phyloP scores from a whole-genome alignment of 2,797 vertebrate species.

The Coilia nasus region DNA sequence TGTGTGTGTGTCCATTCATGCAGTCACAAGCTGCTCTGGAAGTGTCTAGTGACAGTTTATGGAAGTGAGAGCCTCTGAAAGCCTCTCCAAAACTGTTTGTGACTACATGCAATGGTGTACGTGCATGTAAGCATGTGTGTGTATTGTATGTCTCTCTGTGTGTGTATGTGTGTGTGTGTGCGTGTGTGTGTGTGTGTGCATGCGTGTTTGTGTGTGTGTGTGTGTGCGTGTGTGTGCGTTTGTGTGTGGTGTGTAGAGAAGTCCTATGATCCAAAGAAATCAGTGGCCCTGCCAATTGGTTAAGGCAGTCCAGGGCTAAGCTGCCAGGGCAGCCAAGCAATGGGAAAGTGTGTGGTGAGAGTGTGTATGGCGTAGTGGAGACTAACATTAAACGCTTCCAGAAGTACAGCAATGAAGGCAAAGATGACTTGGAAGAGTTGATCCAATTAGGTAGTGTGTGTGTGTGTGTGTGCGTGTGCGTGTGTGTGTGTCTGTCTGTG shows the following conservation, averaged over 20 bases:
- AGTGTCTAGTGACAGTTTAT: neutral
- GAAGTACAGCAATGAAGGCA: neutral
- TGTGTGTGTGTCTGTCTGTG: neutral
- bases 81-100: neutral
- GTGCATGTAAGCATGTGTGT: neutral
- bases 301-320: neutral
- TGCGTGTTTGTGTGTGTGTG: neutral
- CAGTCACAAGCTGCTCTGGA: neutral
- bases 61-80: neutral
- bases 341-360: neutral
- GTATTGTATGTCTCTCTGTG: neutral
- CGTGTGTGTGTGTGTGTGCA: neutral
- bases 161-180: conserved; percentile 16
- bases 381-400: neutral
- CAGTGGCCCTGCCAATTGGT: neutral
- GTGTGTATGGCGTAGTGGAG: neutral
- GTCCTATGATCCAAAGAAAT: neutral
- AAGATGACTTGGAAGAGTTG: neutral
- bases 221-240: neutral
- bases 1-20: neutral
- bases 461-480: conserved; percentile 5
- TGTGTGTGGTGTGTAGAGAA: neutral
- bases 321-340: neutral
- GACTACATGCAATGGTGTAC: neutral
- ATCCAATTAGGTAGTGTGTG: neutral